Evolutionary conservation across 2,113 vertebrate genomes (phyloP), one percentile per base, ranked within the genome.

Genomic region (Lipotes vexillifer): DNA sequence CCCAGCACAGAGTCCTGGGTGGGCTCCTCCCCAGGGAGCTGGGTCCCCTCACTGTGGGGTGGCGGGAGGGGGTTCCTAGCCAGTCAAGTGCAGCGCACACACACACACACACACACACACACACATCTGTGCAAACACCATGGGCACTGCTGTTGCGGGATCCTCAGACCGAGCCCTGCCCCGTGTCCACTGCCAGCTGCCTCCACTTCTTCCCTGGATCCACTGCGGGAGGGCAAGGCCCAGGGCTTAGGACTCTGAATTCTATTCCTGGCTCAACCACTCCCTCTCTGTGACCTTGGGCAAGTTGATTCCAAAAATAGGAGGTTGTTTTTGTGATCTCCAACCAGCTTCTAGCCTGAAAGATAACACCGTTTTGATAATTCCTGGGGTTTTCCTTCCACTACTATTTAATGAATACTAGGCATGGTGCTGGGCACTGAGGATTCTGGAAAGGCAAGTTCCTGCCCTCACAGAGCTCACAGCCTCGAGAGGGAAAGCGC

Each of bases 321-420:
- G 44, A 94, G 71, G 17, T 14, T 49, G 8, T 29, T 74, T 72
- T 52, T 15, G 69, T 80, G 81, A 75, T 49, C 63, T 41, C 55
- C 80, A 52, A 38, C 18, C 33, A 65, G 55, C 85, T 78, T 68
- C 44, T 77, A 68, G 75, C 41, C 96, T 49, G 41, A 93, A 87
- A 83, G 72, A 57, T 46, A 71, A 38, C 61, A 66, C 20, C 18
- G 61, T 81, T 83, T 88, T 41, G 59, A 20, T 86, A 12, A 74
- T 57, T 88, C 63, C 49, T 63, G 77, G 68, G 74, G n/a, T 49
- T 72, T 81, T 78, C 85, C 46, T 95, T 71, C 81, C 57, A 72
- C 66, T 66, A 20, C 6, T 41, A 44, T 29, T 82, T 88, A 55
- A 72, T 52, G 81, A 77, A 20, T 57, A 49, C 36, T 75, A 38